Base-by-base conservation (phyloP, 2,113 vertebrate genomes). In the Corynorhinus townsendii region DNA sequence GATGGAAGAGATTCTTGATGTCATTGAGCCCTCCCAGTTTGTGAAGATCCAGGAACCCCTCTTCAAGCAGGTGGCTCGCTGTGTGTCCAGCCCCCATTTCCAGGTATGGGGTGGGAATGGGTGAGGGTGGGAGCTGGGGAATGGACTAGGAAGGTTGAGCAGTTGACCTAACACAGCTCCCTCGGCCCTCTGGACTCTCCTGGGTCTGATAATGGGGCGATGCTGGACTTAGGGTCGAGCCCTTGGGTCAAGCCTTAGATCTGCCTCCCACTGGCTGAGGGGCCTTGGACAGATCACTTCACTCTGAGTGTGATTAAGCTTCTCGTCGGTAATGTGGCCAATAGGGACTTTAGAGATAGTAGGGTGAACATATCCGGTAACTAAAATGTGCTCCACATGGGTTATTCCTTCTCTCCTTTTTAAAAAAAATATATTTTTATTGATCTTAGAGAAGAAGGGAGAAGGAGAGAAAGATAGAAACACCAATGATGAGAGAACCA, bases 31-130 rank as follows among this genome's bases (percentile, higher is more conserved):
- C 3, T 99, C 99, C 15, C 99, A 99, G 98, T 99, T 99, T 45
- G 99, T 99, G 91, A 98, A 99, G 95, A 98, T 99, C 56, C 99
- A 99, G 98, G 99, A 99, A 97, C 98, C 99, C 7, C 99, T 99
- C 93, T 99, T 99, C 97, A 99, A 98, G 95, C 99, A 99, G 98
- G 99, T 99, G 66, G 99, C 99, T 15, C 98, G 98, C 94, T 99
- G 99, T 59, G 99, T 99, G 95, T 99, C 99, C 97, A 99, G 99
- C 98, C 99, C 99, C 95, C 99, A 99, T 96, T 99, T 99, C 98
- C 99, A 99, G 99, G 99, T 99, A 92, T 14, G 84, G 71, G 40
- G 19, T 3, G 1, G 43, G 14, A 7, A 28, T 5, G 3, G 49
- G 68, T 10, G 16, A 30, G 10, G 33, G 15, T 16, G 14, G 73